Conservation (phyloP, 2,888 invertebrate genomes). For the Drosophila dives region DNA sequence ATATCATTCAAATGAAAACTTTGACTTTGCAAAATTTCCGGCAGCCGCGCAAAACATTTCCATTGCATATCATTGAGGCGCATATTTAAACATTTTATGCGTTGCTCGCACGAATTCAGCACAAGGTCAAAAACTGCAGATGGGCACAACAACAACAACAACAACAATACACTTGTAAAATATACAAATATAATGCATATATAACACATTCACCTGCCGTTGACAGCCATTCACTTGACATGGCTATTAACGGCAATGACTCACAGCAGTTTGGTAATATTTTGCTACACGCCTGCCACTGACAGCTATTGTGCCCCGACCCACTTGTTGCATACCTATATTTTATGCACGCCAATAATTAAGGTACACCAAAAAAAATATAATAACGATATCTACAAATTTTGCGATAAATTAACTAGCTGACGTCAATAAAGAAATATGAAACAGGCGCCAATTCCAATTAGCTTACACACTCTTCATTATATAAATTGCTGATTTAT, state of each 20-base stretch:
- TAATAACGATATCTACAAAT: not conserved
- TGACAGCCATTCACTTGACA: slow-evolving; percentile 8
- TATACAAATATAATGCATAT: not conserved
- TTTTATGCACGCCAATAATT: not conserved
- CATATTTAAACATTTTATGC: slow-evolving; percentile 20
- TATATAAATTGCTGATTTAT: slow-evolving; percentile 50
- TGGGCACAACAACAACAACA: slow-evolving; percentile 7
- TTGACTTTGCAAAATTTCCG: slow-evolving; percentile 53
- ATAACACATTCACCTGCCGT: not conserved
- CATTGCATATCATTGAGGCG: slow-evolving; percentile 69
- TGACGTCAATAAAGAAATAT: slow-evolving; percentile 42
- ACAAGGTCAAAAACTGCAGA: slow-evolving; percentile 48
- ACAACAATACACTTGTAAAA: not conserved
- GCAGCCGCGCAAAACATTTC: slow-evolving; percentile 42
- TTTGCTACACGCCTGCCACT: slow-evolving; percentile 19
- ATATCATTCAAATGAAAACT: slow-evolving; percentile 28
- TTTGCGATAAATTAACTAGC: slow-evolving; percentile 41
- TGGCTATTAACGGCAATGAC: slow-evolving; percentile 16
- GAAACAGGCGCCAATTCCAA: slow-evolving; percentile 60
- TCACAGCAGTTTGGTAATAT: slow-evolving; percentile 13
- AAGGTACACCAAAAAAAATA: not conserved
- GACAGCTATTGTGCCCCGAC: slow-evolving; percentile 46
- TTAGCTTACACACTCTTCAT: slow-evolving; percentile 44
- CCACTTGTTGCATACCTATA: slow-evolving; percentile 45
- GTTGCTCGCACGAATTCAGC: slow-evolving; percentile 49